phyloP scores from a whole-genome alignment of 1,140 invertebrate genomes.

The Arion vulgaris region DNA sequence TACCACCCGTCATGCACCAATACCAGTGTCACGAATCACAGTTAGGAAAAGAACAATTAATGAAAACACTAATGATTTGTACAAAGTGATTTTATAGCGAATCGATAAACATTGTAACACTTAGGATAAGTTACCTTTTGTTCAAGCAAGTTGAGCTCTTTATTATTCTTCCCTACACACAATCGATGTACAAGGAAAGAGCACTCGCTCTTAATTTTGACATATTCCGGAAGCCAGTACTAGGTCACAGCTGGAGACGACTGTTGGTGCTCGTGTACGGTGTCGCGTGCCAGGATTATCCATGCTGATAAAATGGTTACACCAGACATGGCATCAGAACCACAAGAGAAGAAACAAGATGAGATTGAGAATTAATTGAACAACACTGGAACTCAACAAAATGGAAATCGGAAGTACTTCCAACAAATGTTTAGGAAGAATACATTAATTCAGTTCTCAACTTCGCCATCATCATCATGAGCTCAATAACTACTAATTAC shows the following conservation, averaged over 20 bases:
- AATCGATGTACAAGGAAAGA: not conserved
- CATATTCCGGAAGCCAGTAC: not conserved
- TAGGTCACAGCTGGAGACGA: constrained; percentile 1
- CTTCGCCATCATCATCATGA: too few relatives aligned
- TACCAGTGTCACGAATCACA: not conserved
- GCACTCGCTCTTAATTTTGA: not conserved
- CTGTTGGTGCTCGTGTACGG: not conserved
- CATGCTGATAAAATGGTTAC: too few relatives aligned
- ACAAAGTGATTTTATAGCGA: not conserved
- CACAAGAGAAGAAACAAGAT: too few relatives aligned
- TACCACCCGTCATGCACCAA: not conserved
- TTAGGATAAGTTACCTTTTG: not conserved
- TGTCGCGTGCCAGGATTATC: too few relatives aligned
- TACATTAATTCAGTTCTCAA: too few relatives aligned
- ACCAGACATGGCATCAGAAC: too few relatives aligned
- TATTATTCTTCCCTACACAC: not conserved
- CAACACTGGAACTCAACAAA: too few relatives aligned
- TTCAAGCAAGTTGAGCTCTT: not conserved
- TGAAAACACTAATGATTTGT: not conserved
- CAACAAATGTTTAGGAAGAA: too few relatives aligned
- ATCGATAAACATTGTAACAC: not conserved
- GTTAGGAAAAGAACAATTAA: not conserved
- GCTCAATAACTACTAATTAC: too few relatives aligned
- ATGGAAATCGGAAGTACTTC: too few relatives aligned
- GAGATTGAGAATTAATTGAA: too few relatives aligned